Percentiles rank a stretch among this genome's conserved stretches.
phyloP scores from a whole-genome alignment of 2,113 vertebrate species.

The Lathamus discolor region DNA sequence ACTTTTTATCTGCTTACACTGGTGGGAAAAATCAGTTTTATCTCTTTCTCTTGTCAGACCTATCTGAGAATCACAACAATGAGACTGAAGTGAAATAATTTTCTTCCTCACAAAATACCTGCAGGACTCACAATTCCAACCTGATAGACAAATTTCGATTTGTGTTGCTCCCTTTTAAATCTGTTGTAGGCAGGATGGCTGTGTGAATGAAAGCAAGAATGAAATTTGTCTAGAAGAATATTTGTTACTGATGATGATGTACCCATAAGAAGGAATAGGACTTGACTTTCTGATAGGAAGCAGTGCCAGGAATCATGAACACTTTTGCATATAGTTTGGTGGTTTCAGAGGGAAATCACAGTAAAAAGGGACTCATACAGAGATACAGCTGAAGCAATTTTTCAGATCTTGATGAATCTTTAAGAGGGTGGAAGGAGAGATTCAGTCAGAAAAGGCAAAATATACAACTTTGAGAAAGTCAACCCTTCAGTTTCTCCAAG shows the following conservation, averaged over 20 bases:
- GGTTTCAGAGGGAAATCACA: background rate
- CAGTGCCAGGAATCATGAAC: background rate
- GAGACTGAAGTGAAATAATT: background rate
- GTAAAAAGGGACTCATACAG: background rate
- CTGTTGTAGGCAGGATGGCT: background rate
- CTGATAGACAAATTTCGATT: background rate
- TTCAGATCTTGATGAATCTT: background rate
- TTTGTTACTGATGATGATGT: background rate
- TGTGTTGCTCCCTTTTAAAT: background rate
- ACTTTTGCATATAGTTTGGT: background rate
- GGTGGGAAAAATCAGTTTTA: background rate
- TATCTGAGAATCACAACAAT: background rate
- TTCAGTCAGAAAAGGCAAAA: background rate
- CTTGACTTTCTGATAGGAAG: background rate
- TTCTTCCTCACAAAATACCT: background rate
- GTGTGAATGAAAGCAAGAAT: background rate
- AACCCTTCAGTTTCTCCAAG: background rate
- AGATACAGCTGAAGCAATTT: background rate
- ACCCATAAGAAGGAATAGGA: background rate
- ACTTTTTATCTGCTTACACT: background rate
- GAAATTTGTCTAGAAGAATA: background rate
- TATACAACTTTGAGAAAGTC: background rate
- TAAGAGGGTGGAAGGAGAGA: background rate
- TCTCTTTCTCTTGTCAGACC: background rate
- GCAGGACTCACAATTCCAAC: background rate